Conservation (phyloP, 2,113 vertebrate species). For the Rutilus rutilus region DNA sequence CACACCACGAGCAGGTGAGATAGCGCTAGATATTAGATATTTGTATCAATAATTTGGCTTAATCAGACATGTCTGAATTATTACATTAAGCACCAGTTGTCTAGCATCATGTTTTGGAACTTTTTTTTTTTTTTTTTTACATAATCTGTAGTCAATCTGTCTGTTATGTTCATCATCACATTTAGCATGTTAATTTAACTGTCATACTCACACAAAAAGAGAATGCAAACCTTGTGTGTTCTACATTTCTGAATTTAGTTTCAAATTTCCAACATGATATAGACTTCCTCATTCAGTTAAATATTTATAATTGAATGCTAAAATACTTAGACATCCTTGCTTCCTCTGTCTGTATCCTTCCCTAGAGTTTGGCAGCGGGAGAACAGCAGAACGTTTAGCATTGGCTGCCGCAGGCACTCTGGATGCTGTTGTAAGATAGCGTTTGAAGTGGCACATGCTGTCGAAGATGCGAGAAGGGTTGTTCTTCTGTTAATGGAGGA, state of each 20-base stretch:
- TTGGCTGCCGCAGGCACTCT: conserved; percentile 40
- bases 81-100: neutral
- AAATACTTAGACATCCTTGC: conserved; percentile 1
- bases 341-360: conserved; percentile 35
- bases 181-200: conserved; percentile 6
- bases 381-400: conserved; percentile 54
- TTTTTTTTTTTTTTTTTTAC: neutral
- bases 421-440: conserved; percentile 46
- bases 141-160: neutral
- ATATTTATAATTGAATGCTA: conserved; percentile 7
- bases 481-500: conserved; percentile 28
- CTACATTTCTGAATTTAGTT: neutral
- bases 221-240: neutral
- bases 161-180: neutral
- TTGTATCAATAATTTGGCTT: neutral
- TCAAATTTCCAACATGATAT: neutral
- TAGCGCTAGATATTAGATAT: neutral
- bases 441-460: conserved; percentile 48
- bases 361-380: conserved; percentile 37
- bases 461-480: conserved; percentile 26
- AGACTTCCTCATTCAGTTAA: conserved; percentile 12
- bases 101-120: neutral
- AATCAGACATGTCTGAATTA: neutral
- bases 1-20: neutral
- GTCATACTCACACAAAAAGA: neutral